Conservation (phyloP, 2,113 vertebrate genomes). For the Ceuthmochares aereus region DNA sequence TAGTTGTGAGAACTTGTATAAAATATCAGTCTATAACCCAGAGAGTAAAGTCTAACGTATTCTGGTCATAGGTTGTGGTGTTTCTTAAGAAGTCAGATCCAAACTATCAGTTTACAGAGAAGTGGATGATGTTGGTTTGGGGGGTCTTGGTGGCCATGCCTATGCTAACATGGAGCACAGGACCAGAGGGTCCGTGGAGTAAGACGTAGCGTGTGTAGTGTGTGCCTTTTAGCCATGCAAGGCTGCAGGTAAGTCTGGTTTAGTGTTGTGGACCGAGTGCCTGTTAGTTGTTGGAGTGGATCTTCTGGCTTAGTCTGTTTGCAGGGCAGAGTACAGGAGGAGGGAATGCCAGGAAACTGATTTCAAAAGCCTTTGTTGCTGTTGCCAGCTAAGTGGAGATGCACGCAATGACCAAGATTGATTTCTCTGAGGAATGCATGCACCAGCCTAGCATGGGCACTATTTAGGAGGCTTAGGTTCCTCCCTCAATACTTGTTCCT, state of each 20-base stretch:
- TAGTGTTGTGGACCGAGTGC: neutral
- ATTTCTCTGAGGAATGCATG: neutral
- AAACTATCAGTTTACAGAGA: neutral
- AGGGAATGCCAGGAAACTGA: neutral
- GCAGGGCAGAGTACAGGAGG: neutral
- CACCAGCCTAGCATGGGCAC: neutral
- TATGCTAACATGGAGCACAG: fast-evolving
- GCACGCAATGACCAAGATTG: neutral
- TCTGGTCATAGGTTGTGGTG: neutral
- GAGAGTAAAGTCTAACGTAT: neutral
- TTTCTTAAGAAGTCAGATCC: neutral
- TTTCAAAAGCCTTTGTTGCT: neutral
- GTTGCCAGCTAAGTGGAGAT: neutral
- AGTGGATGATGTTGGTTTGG: neutral
- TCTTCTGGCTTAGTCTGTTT: neutral
- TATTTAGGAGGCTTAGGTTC: neutral
- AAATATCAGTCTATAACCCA: neutral
- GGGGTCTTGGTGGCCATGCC: neutral
- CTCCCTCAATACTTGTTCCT: neutral
- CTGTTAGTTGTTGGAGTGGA: neutral
- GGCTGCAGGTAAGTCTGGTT: neutral
- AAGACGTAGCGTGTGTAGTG: fast-evolving
- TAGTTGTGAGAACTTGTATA: neutral
- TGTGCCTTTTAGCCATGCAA: neutral
- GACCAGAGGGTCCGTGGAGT: neutral